Percentiles rank a stretch among this genome's conserved stretches.
These are phyloP conservation scores for Zeugodacus cucurbitae DNA, from an alignment of 1,140 invertebrate genomes.

Conservation along the genomic window DNA sequence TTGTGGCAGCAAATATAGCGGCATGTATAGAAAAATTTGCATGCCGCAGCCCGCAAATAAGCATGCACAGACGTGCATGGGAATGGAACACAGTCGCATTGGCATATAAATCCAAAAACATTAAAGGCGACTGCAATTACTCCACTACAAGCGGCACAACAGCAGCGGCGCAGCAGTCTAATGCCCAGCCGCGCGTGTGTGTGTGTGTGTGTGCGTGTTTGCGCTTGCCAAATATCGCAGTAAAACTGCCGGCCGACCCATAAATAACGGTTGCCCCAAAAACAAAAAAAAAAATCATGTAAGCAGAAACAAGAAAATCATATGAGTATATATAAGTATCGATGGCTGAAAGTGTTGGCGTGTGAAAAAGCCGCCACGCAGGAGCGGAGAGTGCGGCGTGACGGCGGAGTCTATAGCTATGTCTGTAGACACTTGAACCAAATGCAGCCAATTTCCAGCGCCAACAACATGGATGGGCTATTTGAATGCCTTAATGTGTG, in stretches of 20 bases:
- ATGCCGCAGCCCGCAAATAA: not conserved
- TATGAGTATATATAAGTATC: not conserved
- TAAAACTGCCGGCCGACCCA: not conserved
- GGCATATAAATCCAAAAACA: not conserved
- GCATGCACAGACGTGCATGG: not conserved
- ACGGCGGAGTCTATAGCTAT: not conserved
- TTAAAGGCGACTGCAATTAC: conserved; percentile 2
- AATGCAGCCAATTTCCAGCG: conserved; percentile 13
- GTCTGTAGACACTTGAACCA: not conserved
- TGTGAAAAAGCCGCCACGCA: not conserved
- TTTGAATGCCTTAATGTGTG: not conserved
- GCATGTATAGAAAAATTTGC: not conserved
- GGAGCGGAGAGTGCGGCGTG: not conserved
- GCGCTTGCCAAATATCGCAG: not conserved
- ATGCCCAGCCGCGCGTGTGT: not conserved
- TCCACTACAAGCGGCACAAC: not conserved
- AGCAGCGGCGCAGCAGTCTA: not conserved
- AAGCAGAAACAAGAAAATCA: not conserved
- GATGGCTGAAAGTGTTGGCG: not conserved
- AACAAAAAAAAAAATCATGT: not conserved
- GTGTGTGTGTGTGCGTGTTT: too few relatives aligned
- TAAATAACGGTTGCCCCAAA: not conserved
- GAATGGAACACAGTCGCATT: not conserved
- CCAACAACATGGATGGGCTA: not conserved
- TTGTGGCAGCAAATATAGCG: not conserved